Evolutionary conservation across 1,140 invertebrate genomes (phyloP).

Genomic region (Proales similis): DNA sequence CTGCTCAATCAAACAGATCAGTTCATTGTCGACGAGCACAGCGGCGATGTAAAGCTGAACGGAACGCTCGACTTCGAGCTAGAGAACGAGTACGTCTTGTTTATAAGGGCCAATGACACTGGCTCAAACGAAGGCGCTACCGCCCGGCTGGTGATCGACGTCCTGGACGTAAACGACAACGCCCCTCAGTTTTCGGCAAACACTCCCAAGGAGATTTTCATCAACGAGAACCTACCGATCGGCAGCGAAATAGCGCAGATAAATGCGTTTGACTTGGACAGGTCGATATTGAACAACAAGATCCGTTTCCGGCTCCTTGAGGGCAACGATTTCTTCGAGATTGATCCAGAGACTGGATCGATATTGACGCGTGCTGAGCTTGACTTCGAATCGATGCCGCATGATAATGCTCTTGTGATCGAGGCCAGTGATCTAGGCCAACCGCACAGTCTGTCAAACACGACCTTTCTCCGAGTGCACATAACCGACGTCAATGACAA

Average conservation of each 20-base stretch:
- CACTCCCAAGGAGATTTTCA: slow-evolving; percentile 1
- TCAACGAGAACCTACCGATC: slow-evolving; percentile 3
- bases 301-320: neutral
- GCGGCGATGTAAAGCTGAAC: slow-evolving; percentile 2
- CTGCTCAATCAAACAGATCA: neutral
- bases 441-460: neutral
- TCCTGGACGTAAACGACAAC: slow-evolving; percentile 26
- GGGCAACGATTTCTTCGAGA: neutral
- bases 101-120: neutral
- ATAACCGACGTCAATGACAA: slow-evolving; percentile 20
- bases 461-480: neutral
- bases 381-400: slow-evolving; percentile 3
- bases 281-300: neutral
- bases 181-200: slow-evolving; percentile 1
- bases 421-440: slow-evolving; percentile 5
- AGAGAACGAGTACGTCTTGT: slow-evolving; percentile 8
- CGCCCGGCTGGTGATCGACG: neutral
- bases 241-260: neutral
- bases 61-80: slow-evolving; percentile 13
- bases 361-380: neutral
- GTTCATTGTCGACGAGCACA: slow-evolving; percentile 6
- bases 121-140: neutral
- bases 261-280: slow-evolving; percentile 11
- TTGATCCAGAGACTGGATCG: slow-evolving; percentile 10
- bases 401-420: neutral